Evolutionary conservation across 2,797 vertebrate genomes (phyloP).

Genomic region (Coendou prehensilis): DNA sequence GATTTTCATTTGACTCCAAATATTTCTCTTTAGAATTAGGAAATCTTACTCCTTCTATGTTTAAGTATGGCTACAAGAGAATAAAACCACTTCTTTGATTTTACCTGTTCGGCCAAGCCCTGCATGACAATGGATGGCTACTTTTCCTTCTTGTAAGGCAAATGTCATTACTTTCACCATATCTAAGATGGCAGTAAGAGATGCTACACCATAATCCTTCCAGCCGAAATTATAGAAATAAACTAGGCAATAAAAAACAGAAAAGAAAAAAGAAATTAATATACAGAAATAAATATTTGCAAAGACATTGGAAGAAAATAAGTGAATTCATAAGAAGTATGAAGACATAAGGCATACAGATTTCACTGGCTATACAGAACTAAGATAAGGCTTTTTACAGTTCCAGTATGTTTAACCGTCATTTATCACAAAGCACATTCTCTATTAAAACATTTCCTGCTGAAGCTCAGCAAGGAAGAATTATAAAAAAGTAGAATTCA

Average conservation of each 20-base stretch:
- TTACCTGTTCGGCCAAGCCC: conserved; percentile 99
- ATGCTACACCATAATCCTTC: conserved; percentile 99
- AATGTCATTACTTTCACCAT: conserved; percentile 99
- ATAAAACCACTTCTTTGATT: conserved; percentile 25
- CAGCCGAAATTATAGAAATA: conserved; percentile 99
- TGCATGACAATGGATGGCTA: conserved; percentile 97
- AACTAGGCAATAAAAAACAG: conserved; percentile 90
- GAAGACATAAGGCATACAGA: conserved; percentile 30
- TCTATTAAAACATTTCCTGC: conserved; percentile 68
- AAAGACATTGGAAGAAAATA: conserved; percentile 48
- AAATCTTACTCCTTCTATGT: conserved; percentile 28
- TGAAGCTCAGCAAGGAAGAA: conserved; percentile 75
- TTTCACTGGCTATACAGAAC: neutral
- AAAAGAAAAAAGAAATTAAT: conserved; percentile 60
- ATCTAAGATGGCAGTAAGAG: conserved; percentile 97
- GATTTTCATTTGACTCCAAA: conserved; percentile 43
- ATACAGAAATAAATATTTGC: neutral
- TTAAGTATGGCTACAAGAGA: neutral
- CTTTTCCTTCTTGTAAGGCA: conserved; percentile 97
- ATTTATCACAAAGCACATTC: conserved; percentile 62
- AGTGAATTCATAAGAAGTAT: conserved; percentile 53
- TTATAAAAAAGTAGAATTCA: conserved; percentile 64
- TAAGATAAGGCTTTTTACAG: conserved; percentile 58
- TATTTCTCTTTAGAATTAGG: conserved; percentile 12
- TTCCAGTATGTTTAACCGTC: conserved; percentile 56